A percentile compares a stretch with the other conserved stretches of the same genome.
phyloP scores from a whole-genome alignment of 2,113 vertebrate species.

The Vidua chalybeata region DNA sequence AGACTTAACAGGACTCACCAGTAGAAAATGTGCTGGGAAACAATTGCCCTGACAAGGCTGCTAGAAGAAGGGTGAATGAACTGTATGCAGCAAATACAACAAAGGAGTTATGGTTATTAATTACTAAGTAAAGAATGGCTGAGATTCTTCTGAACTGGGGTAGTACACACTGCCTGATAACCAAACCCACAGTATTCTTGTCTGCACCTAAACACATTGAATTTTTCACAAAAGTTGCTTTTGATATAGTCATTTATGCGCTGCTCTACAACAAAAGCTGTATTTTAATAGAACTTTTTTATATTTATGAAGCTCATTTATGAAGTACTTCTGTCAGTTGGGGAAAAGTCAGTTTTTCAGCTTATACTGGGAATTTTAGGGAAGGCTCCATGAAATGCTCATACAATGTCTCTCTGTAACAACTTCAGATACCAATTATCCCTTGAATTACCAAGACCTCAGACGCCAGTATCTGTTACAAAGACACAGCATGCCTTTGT shows the following conservation, averaged over 20 bases:
- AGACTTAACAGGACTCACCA: neutral
- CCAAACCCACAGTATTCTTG: neutral
- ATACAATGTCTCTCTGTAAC: neutral
- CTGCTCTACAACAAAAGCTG: neutral
- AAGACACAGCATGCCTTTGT: neutral
- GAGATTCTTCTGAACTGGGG: neutral
- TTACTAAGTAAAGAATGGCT: neutral
- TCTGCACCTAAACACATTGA: neutral
- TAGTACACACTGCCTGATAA: neutral
- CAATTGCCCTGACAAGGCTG: rapidly evolving
- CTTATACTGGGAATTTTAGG: neutral
- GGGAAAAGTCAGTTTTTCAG: neutral
- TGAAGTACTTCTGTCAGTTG: neutral
- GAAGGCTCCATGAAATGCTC: neutral
- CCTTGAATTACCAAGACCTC: neutral
- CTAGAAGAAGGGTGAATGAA: neutral
- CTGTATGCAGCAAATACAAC: neutral
- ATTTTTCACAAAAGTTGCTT: neutral
- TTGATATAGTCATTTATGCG: neutral
- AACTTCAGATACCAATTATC: neutral
- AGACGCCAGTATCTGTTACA: neutral
- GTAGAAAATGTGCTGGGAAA: neutral
- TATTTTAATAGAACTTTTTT: neutral
- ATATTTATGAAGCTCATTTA: neutral
- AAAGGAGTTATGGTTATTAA: neutral